Evolutionary conservation across 2,888 invertebrate genomes (phyloP).

Genomic region (Zeuzera pyrina): DNA sequence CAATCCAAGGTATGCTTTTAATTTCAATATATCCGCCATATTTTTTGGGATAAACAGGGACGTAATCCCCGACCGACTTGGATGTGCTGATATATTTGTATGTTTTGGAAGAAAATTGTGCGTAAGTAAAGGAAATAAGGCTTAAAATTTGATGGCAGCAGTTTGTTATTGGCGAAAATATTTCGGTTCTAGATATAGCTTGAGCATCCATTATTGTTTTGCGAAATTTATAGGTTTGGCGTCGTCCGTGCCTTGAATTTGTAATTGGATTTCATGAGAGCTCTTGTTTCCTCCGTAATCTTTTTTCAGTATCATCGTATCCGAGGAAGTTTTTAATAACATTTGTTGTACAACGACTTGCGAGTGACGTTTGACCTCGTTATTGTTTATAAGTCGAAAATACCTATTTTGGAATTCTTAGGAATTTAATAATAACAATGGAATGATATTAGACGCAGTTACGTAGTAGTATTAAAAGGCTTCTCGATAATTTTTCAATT

Average conservation of each 20-base stretch:
- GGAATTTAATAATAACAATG: no score
- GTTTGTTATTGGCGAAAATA: slow-evolving; percentile 21
- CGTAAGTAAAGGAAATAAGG: slow-evolving; percentile 20
- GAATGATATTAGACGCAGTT: no score
- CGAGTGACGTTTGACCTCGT: slow-evolving; percentile 21
- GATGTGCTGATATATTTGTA: slow-evolving; percentile 19
- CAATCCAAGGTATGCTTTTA: slow-evolving; percentile 41
- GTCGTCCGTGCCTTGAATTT: slow-evolving; percentile 39
- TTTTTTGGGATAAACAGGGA: slow-evolving; percentile 27
- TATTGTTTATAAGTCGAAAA: slow-evolving; percentile 16
- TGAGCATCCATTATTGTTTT: slow-evolving; percentile 38
- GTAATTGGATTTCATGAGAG: slow-evolving; percentile 38
- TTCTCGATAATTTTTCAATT: no score
- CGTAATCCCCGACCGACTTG: slow-evolving; percentile 22
- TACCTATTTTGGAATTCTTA: neutral
- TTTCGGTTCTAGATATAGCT: slow-evolving; percentile 14
- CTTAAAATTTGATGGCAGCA: slow-evolving; percentile 19
- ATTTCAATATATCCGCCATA: slow-evolving; percentile 29
- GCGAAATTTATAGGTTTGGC: slow-evolving; percentile 36
- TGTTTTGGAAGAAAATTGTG: slow-evolving; percentile 17
- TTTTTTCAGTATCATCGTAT: slow-evolving; percentile 17
- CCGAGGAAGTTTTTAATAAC: slow-evolving; percentile 10
- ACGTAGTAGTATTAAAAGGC: no score
- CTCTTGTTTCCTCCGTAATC: slow-evolving; percentile 29
- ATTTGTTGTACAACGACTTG: slow-evolving; percentile 17